Percentiles rank a stretch among this genome's conserved stretches.
Evolutionary conservation across 2,113 vertebrate genomes (phyloP).

Genomic region (Sterna hirundo): DNA sequence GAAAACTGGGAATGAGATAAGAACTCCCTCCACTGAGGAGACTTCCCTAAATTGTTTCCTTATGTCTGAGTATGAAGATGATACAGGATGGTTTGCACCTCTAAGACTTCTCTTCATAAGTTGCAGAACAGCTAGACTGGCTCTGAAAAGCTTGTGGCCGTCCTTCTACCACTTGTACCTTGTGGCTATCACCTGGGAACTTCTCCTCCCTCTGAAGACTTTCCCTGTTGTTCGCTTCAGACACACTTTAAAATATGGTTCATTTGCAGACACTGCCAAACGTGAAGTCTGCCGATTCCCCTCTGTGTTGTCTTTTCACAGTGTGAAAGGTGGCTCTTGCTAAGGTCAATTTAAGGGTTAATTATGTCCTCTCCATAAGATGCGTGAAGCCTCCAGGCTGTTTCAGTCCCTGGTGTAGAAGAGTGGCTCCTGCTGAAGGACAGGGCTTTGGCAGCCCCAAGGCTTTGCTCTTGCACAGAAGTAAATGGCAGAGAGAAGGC

Average conservation of each 20-base stretch:
- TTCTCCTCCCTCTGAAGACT: neutral
- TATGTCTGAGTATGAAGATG: neutral
- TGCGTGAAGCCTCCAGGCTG: neutral
- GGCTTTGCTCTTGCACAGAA: neutral
- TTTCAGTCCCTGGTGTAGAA: neutral
- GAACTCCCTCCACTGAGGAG: neutral
- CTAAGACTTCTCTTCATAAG: neutral
- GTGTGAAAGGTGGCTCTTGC: neutral
- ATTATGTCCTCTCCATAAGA: neutral
- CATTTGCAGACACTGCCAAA: neutral
- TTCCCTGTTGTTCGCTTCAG: neutral
- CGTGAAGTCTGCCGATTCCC: neutral
- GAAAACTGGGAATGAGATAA: neutral
- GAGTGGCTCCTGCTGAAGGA: neutral
- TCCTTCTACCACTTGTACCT: neutral
- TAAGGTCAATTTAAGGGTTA: neutral
- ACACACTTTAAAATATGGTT: neutral
- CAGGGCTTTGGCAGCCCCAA: neutral
- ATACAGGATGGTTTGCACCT: neutral
- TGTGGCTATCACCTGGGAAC: neutral
- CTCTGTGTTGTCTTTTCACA: neutral
- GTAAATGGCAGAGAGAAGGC: neutral
- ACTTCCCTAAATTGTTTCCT: neutral
- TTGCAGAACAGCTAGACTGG: neutral
- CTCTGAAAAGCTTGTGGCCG: neutral